Conservation (phyloP, 2,888 invertebrate species). For the Tipula lateralis region DNA sequence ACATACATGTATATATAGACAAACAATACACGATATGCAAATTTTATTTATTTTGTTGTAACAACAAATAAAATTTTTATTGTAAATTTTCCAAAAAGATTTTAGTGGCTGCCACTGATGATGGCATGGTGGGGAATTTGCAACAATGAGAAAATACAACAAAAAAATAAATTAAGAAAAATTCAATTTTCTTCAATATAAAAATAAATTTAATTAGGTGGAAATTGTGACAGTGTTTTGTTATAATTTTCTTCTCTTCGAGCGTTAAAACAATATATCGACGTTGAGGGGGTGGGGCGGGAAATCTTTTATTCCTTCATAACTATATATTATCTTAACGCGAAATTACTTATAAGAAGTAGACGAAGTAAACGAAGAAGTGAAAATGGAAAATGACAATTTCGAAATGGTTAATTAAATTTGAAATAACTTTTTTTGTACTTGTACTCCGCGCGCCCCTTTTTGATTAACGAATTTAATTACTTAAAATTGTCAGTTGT, state of each 20-base stretch:
- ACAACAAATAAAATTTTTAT: not conserved
- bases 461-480: slow-evolving; percentile 13
- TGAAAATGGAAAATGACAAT: slow-evolving; percentile 14
- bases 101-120: not conserved
- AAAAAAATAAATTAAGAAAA: slow-evolving; percentile 2
- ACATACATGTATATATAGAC: not conserved
- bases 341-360: not conserved
- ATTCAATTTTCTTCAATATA: not conserved
- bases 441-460: not conserved
- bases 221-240: not conserved
- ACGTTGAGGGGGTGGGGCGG: not conserved
- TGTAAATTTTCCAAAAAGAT: not conserved
- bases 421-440: slow-evolving; percentile 4
- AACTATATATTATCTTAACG: not conserved
- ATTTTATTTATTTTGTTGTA: slow-evolving; percentile 1
- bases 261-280: not conserved
- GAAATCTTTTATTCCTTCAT: not conserved
- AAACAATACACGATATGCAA: slow-evolving; percentile 9
- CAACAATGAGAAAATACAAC: not conserved
- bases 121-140: not conserved
- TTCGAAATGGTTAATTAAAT: not conserved
- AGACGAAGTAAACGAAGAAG: not conserved
- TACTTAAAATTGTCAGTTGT: not conserved
- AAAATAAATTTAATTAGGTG: slow-evolving; percentile 24
- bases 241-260: not conserved